phyloP scores from a whole-genome alignment of 2,113 vertebrate genomes.

The Oryzias woworae region DNA sequence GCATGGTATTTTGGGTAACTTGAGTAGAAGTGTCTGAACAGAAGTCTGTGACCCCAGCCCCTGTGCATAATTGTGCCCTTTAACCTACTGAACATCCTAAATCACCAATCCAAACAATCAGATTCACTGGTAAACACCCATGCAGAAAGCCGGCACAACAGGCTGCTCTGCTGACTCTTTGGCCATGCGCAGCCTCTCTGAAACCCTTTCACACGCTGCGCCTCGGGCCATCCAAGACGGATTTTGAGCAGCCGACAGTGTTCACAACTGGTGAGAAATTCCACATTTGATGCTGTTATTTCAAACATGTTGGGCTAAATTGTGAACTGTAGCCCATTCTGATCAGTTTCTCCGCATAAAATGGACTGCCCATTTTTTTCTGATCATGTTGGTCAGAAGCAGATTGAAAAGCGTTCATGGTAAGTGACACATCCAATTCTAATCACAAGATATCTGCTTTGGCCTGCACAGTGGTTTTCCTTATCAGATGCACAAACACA shows the following conservation, averaged over 20 bases:
- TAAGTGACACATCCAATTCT: no score
- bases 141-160: slow-evolving; percentile 34
- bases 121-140: slow-evolving; percentile 49
- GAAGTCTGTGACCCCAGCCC: slow-evolving; percentile 64
- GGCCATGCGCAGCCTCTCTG: slow-evolving; percentile 24
- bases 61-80: slow-evolving; percentile 64
- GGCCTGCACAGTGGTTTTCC: not conserved
- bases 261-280: slow-evolving; percentile 29
- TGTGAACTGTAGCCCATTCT: slow-evolving; percentile 8
- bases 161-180: slow-evolving; percentile 30
- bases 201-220: slow-evolving; percentile 14
- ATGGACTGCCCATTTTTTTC: not conserved
- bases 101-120: slow-evolving; percentile 68
- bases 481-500: not conserved
- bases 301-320: slow-evolving; percentile 11
- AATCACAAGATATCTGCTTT: not conserved
- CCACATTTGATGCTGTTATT: slow-evolving; percentile 25
- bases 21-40: slow-evolving; percentile 60
- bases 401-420: no score
- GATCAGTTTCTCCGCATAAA: not conserved
- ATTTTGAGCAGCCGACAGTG: slow-evolving; percentile 15
- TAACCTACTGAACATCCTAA: slow-evolving; percentile 69
- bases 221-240: slow-evolving; percentile 15
- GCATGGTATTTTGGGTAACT: slow-evolving; percentile 52
- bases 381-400: no score